Evolutionary conservation across 2,888 invertebrate genomes (phyloP), one percentile per base, ranked within the genome.

Genomic region (Danaus chrysippus): DNA sequence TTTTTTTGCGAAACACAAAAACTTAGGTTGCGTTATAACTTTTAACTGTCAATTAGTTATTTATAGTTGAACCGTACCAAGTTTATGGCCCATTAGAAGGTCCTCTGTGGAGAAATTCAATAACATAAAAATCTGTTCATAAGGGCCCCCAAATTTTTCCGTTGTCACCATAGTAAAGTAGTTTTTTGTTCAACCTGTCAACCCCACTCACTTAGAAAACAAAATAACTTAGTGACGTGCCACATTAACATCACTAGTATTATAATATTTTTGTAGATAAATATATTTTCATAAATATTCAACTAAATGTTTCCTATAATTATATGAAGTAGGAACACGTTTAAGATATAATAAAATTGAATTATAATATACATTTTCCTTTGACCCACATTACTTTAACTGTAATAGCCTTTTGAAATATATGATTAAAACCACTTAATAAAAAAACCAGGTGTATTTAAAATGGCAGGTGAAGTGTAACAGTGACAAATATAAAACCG

Each of bases 181-280:
- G 74, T 87, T 89, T 89, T 90, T 89, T 87, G 83, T 84, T 70
- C 66, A 75, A 73, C 81, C 81, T 77, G 81, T 83, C 86, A 84
- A 84, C 86, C 86, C 84, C 83, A 83, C 86, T 84, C 84, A 83
- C 74, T 78, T 77, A 76, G 69, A 70, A 73, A 73, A 73, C 70
- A 74, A 74, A 71, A 70, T 66, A 70, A 58, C 42, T 64, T 76
- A 83, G 86, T 74, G 81, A 68, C 56, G 63, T 23, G 49, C 43
- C 41, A 15, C 56, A 17, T 15, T 12, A 41, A 11, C 53, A 57
- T 58, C 10, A 15, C 46, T 15, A 42, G 17, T 9, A 13, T 54
- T 41, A 19, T 15, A 17, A 42, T 13, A 34, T 17, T 44, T 17
- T n/a, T 52, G 1, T 52, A 41, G 15, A 17, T 55, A 10, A 12